These are phyloP conservation scores for Mormoops blainvillei DNA, from an alignment of 2,113 vertebrate species.

Conservation along the genomic window DNA sequence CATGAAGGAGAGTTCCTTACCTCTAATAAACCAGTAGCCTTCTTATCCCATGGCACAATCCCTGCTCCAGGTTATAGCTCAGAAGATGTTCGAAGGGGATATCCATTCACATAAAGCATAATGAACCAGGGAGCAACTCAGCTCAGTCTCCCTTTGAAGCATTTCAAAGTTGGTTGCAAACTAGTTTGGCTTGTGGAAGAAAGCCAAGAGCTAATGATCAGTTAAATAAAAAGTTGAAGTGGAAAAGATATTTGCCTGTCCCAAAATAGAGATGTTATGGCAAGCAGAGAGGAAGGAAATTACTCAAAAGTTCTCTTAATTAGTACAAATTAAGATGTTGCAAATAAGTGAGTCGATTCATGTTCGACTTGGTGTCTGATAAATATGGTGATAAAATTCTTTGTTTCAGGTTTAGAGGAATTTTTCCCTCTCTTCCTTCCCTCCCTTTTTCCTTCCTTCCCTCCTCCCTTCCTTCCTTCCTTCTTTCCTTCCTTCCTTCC, in stretches of 20 bases:
- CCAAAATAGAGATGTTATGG: neutral
- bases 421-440: neutral
- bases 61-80: neutral
- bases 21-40: neutral
- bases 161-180: neutral
- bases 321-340: neutral
- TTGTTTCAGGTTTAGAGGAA: neutral
- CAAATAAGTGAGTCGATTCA: neutral
- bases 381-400: neutral
- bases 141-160: neutral
- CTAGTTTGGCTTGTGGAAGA: neutral
- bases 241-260: neutral
- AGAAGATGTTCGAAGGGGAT: neutral
- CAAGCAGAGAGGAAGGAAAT: neutral
- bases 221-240: neutral
- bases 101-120: neutral
- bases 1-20: neutral
- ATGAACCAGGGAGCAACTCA: neutral
- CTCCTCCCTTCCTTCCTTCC: neutral
- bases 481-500: neutral
- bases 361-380: neutral
- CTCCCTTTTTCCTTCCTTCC: neutral
- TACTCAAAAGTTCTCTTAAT: neutral
- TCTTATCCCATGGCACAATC: neutral
- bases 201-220: neutral